Base-by-base conservation (phyloP, 1,140 invertebrate genomes). In the Bicyclus anynana region DNA sequence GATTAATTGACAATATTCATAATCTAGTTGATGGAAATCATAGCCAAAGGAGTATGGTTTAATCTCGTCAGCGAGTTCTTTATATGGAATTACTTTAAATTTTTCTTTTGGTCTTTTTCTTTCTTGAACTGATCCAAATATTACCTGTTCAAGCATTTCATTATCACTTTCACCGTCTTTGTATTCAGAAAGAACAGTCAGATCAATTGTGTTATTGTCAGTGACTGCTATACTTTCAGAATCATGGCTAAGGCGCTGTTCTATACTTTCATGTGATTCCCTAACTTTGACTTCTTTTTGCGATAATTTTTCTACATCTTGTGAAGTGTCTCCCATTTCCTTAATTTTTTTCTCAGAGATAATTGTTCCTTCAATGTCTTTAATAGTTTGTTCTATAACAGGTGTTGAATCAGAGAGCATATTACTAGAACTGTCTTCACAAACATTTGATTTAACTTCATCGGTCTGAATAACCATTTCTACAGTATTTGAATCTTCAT, bases 51-150 rank as follows among this genome's bases (percentile, higher is more conserved):
- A 78, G 64, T 84, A 83, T 9, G 69, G 65, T 69, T 85, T 87
- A 10, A 83, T 40, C 57, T 85, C 84, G 14, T 84, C 69, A 37
- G 71, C 44, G 10, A 86, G 50, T 51, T 73, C 74, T 42, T 72
- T 62, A 49, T 87, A 82, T 17, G 81, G 78, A 64, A 80, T 72
- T n/a, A 57, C 53, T 23, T 61, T 71, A 48, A 51, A 53, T 65
- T 71, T 61, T 65, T 74, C 62, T n/a, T 42, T 7, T 20, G 26
- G 44, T 68, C 65, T 78, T 50, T 75, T 80, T 48, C 89, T 72
- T 59, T 89, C 73, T 78, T 89, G 81, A 14, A 90, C 82, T 12
- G 87, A 90, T 42, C 89, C 89, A 69, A 89, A 90, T 56, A 90
- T 89, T 21, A 67, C 85, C 72, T 82, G 71, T 67, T 87, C 83